Conservation (phyloP, 2,797 vertebrate genomes). For the Yasuhikotakia modesta region DNA sequence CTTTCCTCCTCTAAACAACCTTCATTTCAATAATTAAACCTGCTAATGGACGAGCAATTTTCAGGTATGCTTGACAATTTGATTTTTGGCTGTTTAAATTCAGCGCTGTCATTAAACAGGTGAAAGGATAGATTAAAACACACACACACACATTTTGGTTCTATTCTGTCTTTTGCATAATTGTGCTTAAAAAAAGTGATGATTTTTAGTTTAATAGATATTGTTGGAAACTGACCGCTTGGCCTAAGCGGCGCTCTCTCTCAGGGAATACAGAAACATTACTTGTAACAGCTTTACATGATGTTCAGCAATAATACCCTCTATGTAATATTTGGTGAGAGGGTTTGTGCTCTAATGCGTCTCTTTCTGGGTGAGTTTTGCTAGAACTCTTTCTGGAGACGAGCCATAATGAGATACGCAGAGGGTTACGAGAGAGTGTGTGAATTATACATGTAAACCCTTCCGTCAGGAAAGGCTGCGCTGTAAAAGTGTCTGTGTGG, state of each 20-base stretch:
- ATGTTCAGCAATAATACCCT: slow-evolving; percentile 6
- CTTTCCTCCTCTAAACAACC: slow-evolving; percentile 28
- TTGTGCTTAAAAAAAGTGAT: not conserved
- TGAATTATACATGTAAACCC: slow-evolving; percentile 59
- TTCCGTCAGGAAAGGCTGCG: slow-evolving; percentile 42
- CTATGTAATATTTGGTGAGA: not conserved
- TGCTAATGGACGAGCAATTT: slow-evolving; percentile 72
- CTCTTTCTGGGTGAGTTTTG: not conserved
- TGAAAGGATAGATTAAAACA: slow-evolving; percentile 71
- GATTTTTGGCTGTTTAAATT: slow-evolving; percentile 71
- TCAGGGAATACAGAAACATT: slow-evolving; percentile 1
- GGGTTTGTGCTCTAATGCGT: slow-evolving; percentile 3
- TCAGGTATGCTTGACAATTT: slow-evolving; percentile 72
- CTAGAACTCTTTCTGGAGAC: slow-evolving; percentile 11
- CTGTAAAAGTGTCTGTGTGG: slow-evolving; percentile 44
- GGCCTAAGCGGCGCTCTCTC: not conserved
- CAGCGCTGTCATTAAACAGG: slow-evolving; percentile 69
- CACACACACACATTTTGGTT: no score
- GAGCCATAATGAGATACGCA: slow-evolving; percentile 29
- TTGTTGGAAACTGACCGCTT: slow-evolving; percentile 7
- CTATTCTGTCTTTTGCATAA: slow-evolving; percentile 1
- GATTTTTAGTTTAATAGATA: not conserved
- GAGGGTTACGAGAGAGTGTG: slow-evolving; percentile 40
- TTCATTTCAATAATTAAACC: slow-evolving; percentile 68
- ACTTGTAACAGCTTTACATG: slow-evolving; percentile 10